phyloP scores from a whole-genome alignment of 2,113 vertebrate genomes.

The Entosphenus tridentatus region DNA sequence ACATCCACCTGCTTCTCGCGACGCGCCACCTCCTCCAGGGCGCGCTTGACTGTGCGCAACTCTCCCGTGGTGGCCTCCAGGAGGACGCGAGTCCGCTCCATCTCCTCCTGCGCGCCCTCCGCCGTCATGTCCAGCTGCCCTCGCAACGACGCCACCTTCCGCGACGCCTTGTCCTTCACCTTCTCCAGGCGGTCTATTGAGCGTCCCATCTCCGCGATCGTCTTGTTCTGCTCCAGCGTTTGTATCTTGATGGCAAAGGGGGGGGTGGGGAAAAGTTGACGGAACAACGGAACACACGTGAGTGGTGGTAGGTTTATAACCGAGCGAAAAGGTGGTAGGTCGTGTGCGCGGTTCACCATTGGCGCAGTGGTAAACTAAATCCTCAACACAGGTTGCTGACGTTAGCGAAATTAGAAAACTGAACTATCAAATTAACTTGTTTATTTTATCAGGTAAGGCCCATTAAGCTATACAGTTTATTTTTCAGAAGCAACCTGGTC shows the following conservation, averaged over 20 bases:
- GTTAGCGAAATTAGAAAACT: no score
- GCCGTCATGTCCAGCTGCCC: constrained; percentile 33
- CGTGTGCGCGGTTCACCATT: no score
- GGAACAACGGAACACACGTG: neutral
- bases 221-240: constrained; percentile 44
- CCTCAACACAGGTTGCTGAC: no score
- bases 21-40: constrained; percentile 35
- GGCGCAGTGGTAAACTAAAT: no score
- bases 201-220: constrained; percentile 37
- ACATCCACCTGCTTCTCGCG: constrained; percentile 40
- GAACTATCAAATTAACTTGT: no score
- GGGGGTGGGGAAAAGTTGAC: neutral
- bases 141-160: constrained; percentile 24
- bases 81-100: constrained; percentile 20
- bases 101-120: constrained; percentile 23
- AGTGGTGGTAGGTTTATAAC: no score
- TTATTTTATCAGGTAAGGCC: no score
- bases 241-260: constrained; percentile 27
- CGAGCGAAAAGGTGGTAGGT: no score
- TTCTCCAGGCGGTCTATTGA: constrained; percentile 34
- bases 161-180: constrained; percentile 37
- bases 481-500: no score
- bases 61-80: constrained; percentile 24
- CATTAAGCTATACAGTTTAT: no score
- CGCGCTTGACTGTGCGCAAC: constrained; percentile 26